A percentile compares a stretch with the other conserved stretches of the same genome.
These are phyloP conservation scores for Apodemus agrarius DNA, from an alignment of 2,797 vertebrate genomes.

Conservation along the genomic window DNA sequence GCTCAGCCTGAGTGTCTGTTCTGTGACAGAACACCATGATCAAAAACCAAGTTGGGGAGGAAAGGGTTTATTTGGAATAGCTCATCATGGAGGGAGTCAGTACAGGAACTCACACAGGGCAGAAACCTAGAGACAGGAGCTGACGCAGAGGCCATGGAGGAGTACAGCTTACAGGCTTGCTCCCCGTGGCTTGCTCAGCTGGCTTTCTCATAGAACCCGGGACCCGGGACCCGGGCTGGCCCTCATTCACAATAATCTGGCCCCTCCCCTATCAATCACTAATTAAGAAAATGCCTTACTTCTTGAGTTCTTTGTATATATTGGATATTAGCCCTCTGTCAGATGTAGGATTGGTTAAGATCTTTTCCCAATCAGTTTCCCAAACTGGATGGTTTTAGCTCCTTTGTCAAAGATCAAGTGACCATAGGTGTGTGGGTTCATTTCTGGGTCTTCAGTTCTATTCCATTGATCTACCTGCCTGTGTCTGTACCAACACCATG, in stretches of 20 bases:
- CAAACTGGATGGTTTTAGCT: too few relatives aligned
- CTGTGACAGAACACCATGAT: background rate
- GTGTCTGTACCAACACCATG: too few relatives aligned
- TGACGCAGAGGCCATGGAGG: too few relatives aligned
- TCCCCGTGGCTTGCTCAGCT: background rate
- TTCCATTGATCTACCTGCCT: too few relatives aligned
- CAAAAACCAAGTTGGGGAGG: background rate
- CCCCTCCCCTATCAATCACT: background rate
- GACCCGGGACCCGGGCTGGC: background rate
- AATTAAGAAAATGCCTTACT: background rate
- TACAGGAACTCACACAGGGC: background rate
- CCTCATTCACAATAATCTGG: background rate
- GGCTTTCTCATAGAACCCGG: background rate
- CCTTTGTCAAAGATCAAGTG: too few relatives aligned
- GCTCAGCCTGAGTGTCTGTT: background rate
- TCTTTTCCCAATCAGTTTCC: too few relatives aligned
- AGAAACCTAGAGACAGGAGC: background rate
- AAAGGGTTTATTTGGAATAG: background rate
- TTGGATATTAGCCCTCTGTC: too few relatives aligned
- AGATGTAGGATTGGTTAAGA: too few relatives aligned
- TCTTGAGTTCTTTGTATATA: too few relatives aligned
- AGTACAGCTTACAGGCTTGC: background rate
- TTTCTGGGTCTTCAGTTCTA: too few relatives aligned
- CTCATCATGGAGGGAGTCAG: background rate
- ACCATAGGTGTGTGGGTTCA: too few relatives aligned